phyloP scores from a whole-genome alignment of 2,888 invertebrate species.

The Glyphotaelius pellucidus region DNA sequence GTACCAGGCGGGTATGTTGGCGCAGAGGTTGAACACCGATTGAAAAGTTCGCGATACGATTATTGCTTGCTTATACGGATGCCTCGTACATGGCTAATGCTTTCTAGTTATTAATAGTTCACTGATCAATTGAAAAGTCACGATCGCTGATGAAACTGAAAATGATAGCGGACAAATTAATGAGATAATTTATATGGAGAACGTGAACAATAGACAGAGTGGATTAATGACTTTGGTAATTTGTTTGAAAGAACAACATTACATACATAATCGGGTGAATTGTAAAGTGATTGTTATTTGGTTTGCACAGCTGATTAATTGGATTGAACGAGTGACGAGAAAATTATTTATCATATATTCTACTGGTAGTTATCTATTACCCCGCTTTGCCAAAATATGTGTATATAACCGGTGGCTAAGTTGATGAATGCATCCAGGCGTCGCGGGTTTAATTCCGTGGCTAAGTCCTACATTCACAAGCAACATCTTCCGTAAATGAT shows the following conservation, averaged over 20 bases:
- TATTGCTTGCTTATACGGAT: constrained; percentile 10
- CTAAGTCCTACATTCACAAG: too few species aligned
- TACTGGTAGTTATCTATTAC: neutral
- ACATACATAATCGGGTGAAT: neutral
- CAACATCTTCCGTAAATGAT: too few species aligned
- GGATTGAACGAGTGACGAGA: neutral
- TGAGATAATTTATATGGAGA: neutral
- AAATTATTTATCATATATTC: too few species aligned
- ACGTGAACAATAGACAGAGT: neutral
- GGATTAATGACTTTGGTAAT: neutral
- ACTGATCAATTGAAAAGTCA: constrained; percentile 6
- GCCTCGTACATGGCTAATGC: neutral
- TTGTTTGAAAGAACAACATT: neutral
- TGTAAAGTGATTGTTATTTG: neutral
- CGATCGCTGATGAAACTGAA: neutral
- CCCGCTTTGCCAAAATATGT: neutral
- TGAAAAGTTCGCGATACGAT: constrained; percentile 42
- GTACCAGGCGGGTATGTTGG: constrained; percentile 47
- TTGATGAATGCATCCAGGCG: too few species aligned
- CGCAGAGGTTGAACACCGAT: constrained; percentile 44
- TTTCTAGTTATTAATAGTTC: constrained; percentile 23
- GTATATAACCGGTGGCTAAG: neutral
- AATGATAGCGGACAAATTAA: constrained; percentile 15
- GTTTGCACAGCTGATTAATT: neutral
- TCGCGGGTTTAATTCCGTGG: too few species aligned